phyloP scores from a whole-genome alignment of 1,140 invertebrate species.

The Copidosoma floridanum region DNA sequence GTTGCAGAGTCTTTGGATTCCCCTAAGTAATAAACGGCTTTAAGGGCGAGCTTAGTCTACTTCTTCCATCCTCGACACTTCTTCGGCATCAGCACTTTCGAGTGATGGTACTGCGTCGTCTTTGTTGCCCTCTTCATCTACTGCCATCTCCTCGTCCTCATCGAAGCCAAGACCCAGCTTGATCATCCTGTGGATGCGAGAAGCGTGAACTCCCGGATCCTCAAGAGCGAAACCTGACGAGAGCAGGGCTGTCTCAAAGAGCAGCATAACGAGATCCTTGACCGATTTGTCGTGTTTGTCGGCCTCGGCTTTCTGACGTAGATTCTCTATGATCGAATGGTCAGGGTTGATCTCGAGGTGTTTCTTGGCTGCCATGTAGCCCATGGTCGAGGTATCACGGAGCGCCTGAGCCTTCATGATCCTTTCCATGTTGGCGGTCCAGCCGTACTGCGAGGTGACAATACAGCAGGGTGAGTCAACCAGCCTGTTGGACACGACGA shows the following conservation, averaged over 20 bases:
- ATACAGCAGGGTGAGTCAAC: constrained; percentile 98
- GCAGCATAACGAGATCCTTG: constrained; percentile 87
- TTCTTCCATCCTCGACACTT: constrained; percentile 97
- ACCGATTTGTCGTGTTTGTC: constrained; percentile 98
- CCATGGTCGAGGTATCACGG: constrained; percentile 93
- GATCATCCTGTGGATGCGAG: constrained; percentile 90
- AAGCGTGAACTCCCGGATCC: constrained; percentile 82
- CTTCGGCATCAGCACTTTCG: constrained; percentile 85
- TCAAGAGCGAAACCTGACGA: constrained; percentile 90
- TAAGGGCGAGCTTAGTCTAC: constrained; percentile 86
- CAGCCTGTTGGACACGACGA: constrained; percentile 89
- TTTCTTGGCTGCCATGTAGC: constrained; percentile 99
- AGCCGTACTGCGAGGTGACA: constrained; percentile 97
- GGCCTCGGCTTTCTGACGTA: constrained; percentile 86
- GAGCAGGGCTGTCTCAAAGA: constrained; percentile 88
- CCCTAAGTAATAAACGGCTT: no score
- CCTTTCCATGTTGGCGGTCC: constrained; percentile 99
- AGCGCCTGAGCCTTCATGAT: constrained; percentile 99
- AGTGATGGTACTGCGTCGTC: constrained; percentile 68
- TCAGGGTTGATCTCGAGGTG: constrained; percentile 98
- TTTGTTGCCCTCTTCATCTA: constrained; percentile 62
- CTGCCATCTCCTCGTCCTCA: constrained; percentile 77
- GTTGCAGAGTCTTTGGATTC: no score
- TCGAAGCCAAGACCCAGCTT: constrained; percentile 95
- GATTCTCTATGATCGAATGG: constrained; percentile 89